These are phyloP conservation scores for Xenopus borealis DNA, from an alignment of 2,113 vertebrate species.

Conservation along the genomic window DNA sequence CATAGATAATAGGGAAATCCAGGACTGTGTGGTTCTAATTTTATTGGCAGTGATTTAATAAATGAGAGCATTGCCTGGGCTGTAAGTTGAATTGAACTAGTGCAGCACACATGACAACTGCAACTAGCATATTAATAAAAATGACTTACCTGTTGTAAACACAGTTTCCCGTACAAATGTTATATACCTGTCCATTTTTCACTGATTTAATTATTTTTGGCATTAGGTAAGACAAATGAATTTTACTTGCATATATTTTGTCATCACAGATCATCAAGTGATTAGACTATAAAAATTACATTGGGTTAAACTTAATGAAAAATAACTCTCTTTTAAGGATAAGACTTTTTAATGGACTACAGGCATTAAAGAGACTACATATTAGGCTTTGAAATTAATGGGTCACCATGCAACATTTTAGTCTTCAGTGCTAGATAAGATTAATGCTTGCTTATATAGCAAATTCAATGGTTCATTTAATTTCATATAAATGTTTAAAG, in stretches of 20 bases:
- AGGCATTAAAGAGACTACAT: constrained; percentile 74
- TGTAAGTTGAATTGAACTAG: no score
- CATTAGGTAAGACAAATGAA: background rate
- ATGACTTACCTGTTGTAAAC: no score
- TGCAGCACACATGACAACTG: no score
- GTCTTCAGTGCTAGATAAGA: constrained; percentile 77
- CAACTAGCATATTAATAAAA: no score
- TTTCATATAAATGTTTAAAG: constrained; percentile 83
- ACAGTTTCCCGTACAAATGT: no score
- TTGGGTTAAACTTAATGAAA: constrained; percentile 67
- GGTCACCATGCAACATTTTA: constrained; percentile 73
- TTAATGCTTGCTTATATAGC: constrained; percentile 83
- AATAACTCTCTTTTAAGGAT: constrained; percentile 67
- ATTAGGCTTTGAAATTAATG: constrained; percentile 78
- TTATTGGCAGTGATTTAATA: no score
- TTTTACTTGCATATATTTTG: constrained; percentile 54
- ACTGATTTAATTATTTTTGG: background rate
- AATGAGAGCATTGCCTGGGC: no score
- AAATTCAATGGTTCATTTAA: constrained; percentile 88
- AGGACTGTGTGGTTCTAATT: no score
- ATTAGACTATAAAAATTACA: constrained; percentile 64
- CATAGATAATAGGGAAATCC: no score
- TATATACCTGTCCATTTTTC: no score
- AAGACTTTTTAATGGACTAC: constrained; percentile 75
- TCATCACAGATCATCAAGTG: constrained; percentile 62